A percentile compares a stretch with the other conserved stretches of the same genome.
phyloP scores from a whole-genome alignment of 2,797 vertebrate species.

The Setipinna tenuifilis region DNA sequence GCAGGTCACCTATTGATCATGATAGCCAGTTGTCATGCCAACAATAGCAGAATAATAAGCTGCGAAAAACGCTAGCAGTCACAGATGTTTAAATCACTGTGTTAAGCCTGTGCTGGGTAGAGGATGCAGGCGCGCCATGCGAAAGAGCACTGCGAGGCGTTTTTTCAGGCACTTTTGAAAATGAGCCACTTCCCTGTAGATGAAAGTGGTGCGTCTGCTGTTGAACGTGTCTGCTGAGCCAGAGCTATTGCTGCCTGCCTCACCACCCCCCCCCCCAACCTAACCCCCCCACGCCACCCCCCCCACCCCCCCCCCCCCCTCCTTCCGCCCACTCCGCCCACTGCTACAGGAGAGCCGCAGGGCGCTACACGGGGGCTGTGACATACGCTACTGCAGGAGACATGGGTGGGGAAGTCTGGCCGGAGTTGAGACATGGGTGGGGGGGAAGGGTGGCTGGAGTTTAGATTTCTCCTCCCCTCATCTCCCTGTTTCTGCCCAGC shows the following conservation, averaged over 20 bases:
- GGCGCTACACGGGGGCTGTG: neutral
- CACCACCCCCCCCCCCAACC: neutral
- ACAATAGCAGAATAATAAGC: neutral
- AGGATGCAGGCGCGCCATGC: neutral
- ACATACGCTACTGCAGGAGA: neutral
- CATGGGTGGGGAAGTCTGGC: neutral
- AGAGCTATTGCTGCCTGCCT: neutral
- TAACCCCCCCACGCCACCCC: no score
- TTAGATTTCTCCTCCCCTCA: neutral
- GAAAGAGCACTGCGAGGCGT: neutral
- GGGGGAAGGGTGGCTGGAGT: conserved; percentile 6
- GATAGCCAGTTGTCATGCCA: conserved; percentile 7
- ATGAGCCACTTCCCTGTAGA: neutral
- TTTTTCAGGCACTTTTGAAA: neutral
- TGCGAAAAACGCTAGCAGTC: neutral
- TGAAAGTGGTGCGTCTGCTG: neutral
- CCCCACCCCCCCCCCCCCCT: neutral
- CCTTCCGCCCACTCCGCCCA: neutral
- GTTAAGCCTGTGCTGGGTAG: neutral
- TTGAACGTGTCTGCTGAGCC: neutral
- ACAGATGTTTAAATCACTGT: neutral
- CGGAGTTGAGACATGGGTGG: neutral
- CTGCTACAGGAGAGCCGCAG: neutral
- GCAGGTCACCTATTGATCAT: neutral
- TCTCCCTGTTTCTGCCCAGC: no score